Percentiles rank a stretch among this genome's conserved stretches.
phyloP scores from a whole-genome alignment of 2,113 vertebrate species.

The Thunnus maccoyii region DNA sequence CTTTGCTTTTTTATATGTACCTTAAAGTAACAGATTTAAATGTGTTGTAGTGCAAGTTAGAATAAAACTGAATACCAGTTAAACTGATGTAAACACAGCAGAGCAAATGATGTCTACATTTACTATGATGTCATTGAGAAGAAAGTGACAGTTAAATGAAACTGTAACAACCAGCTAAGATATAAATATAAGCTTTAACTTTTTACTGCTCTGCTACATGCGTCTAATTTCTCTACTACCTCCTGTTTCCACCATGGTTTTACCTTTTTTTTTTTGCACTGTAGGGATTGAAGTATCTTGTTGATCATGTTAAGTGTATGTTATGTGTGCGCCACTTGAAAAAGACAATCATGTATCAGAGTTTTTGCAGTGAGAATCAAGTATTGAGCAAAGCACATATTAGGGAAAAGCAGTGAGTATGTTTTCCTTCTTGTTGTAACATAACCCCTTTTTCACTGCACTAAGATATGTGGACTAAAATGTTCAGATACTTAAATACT shows the following conservation, averaged over 20 bases:
- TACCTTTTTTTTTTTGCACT: constrained; percentile 17
- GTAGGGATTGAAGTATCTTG: neutral
- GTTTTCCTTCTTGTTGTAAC: neutral
- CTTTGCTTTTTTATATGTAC: constrained; percentile 15
- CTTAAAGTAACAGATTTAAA: constrained; percentile 21
- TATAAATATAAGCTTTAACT: constrained; percentile 8
- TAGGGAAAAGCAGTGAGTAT: neutral
- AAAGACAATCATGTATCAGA: constrained; percentile 14
- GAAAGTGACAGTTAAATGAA: neutral
- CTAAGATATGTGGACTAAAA: neutral
- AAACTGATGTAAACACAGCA: neutral
- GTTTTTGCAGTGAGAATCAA: constrained; percentile 9
- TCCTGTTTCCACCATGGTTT: constrained; percentile 14
- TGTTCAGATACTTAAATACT: neutral
- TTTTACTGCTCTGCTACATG: constrained; percentile 5
- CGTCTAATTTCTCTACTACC: constrained; percentile 36
- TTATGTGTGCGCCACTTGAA: neutral
- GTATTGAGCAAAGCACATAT: constrained; percentile 33
- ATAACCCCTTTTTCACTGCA: neutral
- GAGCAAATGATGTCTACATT: constrained; percentile 17
- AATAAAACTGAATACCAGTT: neutral
- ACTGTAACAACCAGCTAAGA: neutral
- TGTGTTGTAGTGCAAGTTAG: constrained; percentile 4
- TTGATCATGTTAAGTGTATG: neutral
- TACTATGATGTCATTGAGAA: constrained; percentile 18